Evolutionary conservation across 2,113 vertebrate species (phyloP), one percentile per base, ranked within the genome.

Genomic region (Vidua chalybeata): DNA sequence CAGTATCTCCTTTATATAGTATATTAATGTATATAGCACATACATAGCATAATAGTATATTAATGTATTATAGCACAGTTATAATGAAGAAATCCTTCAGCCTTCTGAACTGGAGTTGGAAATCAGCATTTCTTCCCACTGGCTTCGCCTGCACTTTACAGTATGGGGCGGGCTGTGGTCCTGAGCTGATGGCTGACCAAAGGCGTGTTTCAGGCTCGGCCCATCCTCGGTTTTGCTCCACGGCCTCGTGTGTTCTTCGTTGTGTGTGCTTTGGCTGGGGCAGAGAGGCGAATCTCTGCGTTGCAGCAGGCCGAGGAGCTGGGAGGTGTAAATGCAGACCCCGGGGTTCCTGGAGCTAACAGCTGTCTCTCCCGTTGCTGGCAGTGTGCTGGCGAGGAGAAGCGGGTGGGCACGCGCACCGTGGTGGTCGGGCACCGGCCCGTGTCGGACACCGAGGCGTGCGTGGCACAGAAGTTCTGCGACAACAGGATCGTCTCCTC

Each of bases 401-500:
- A 99, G 93, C 97, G 99, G 81, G 98, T 99, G 21, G 99, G 99
- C 75, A 99, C 98, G 1, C 98, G 99, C 89, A 99, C 99, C 1
- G 98, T 99, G 96, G 98, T 98, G 77, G 98, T 99, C n/a, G 99
- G 99, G 68, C 98, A 98, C 96, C 98, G 96, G 37, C 96, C 97
- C 3, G 96, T 98, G 64, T 97, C 96, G 2, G 96, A 97, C 93
- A 98, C 97, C 28, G 99, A 99, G 76, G 96, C 98, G 3, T 99
- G 98, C 18, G 98, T 98, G 95, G 98, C 98, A 51, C 98, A 98
- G 84, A 99, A 98, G 96, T 99, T 99, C 98, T 99, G 99, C 63
- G 98, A 99, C 97, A 99, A 99, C 97, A 99, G 99, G 98, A 99
- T 99, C 21, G 98, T 99, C 93, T 99, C 99, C 68, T 99, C 99